Base-by-base conservation (phyloP, 2,888 invertebrate species). In the Liposcelis brunnea region DNA sequence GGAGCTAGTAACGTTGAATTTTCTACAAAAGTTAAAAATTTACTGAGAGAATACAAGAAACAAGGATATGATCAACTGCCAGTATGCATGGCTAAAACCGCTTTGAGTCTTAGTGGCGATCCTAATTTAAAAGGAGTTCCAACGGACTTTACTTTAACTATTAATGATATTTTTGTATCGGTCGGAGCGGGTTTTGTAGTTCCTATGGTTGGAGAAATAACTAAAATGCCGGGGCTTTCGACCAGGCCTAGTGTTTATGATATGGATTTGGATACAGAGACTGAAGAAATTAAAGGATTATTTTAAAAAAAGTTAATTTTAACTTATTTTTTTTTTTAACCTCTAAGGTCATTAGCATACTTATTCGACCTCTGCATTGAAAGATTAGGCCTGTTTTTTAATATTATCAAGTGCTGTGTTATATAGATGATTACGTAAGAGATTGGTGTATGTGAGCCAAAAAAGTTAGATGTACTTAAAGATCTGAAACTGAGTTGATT, bases 31-130 rank as follows among this genome's bases (percentile, higher is more conserved):
- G 94, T 90, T 2, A 59, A 72, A 54, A 68, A 74, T 50, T 76
- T 77, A 58, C 69, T 93, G 36, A 68, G 77, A 48, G 63, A 72
- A 37, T 83, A 83, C 55, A 79, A 75, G 46, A 69, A 73, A 55
- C 72, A 58, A 57, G 91, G 93, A 19, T 93, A 82, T 62, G 75
- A 76, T 52, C 76, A 81, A 45, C 67, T 95, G 50, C 91, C 98
- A 0, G 74, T 98, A 51, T 99, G 98, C 62, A 95, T 99, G 93
- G 94, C 97, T 1, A 98, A 98, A 68, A 97, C 97, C 1, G 83
- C 94, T 1, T 74, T 84, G 54, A 98, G 97, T 0, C 64, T 98
- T 38, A 89, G 91, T 0, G 89, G 89, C 46, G 85, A 97, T 67
- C 79, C 94, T 2, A 66, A 72, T 6, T 65, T 86, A 46, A 97